Base-by-base conservation (phyloP, 2,113 vertebrate genomes). In the Atrichornis clamosus region DNA sequence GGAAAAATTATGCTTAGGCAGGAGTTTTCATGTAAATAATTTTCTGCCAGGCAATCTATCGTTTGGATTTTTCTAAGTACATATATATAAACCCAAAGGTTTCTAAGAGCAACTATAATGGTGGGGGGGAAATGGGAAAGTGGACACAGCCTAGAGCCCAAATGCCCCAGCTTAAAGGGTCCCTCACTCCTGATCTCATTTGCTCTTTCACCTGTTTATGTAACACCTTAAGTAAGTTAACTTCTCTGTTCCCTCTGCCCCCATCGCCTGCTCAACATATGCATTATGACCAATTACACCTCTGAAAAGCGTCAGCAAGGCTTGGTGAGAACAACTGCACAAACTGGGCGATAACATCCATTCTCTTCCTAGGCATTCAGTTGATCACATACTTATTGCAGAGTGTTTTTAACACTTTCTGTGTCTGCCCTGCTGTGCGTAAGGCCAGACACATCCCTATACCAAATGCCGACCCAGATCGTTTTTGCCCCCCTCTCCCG, bases 1-100 rank as follows among this genome's bases (percentile, higher is more conserved):
- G 84, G 91, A 95, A 97, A 97, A 97, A 97, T 95, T 97, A 97
- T 97, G 97, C 96, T 97, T 98, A 98, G 96, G 95, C 90, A 97
- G 79, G 95, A 93, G 50, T 97, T 98, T 97, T 96, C 87, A 93
- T 85, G 93, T 97, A 97, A 97, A 98, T 98, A 97, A 97, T 95
- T 97, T 96, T 96, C 94, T 94, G 37, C 92, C 94, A 90, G 95
- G 95, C 93, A 97, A 97, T 97, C 95, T 95, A 98, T 97, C 26
- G 32, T 80, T 33, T 68, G 32, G 68, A 47, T 42, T 72, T 84
- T 47, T 92, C 87, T 86, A 92, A 78, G 35, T 67, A 70, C n/a
- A n/a, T 86, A 79, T 91, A 7, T 68, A 78, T 42, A 81, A 86
- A 84, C 44, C 21, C 49, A 75, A 86, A 72, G 47, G n/a, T 65